phyloP scores from a whole-genome alignment of 2,797 vertebrate genomes.

The Chelidonichthys spinosus region DNA sequence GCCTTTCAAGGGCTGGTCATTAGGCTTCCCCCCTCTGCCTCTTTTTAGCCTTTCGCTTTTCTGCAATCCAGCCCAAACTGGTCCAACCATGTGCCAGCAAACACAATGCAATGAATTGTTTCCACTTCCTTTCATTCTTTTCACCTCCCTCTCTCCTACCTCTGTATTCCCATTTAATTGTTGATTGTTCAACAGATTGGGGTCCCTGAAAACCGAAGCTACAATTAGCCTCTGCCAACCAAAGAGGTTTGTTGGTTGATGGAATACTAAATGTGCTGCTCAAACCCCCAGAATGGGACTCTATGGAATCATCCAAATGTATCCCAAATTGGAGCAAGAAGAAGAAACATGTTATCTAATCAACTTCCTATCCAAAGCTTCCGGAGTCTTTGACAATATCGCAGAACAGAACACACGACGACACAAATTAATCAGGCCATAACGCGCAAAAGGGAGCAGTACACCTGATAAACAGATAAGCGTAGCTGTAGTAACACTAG shows the following conservation, averaged over 20 bases:
- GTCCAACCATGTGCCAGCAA: slow-evolving; percentile 49
- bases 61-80: slow-evolving; percentile 69
- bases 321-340: background rate
- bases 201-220: slow-evolving; percentile 29
- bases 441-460: background rate
- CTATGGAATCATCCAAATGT: background rate
- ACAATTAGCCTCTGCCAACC: slow-evolving; percentile 37
- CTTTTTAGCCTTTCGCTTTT: slow-evolving; percentile 44
- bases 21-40: slow-evolving; percentile 42
- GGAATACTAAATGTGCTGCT: background rate
- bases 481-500: background rate
- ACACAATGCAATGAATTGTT: slow-evolving; percentile 81
- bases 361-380: background rate
- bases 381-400: background rate
- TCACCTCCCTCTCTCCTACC: slow-evolving; percentile 26
- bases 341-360: background rate
- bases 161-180: slow-evolving; percentile 69
- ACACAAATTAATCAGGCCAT: background rate
- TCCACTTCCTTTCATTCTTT: slow-evolving; percentile 44
- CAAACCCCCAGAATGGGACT: slow-evolving; percentile 2
- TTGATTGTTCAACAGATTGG: slow-evolving; percentile 72
- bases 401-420: background rate
- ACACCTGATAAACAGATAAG: background rate
- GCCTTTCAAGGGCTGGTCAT: slow-evolving; percentile 38
- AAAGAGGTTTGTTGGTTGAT: background rate